phyloP scores from a whole-genome alignment of 2,797 vertebrate species.

The Sphenodon punctatus region DNA sequence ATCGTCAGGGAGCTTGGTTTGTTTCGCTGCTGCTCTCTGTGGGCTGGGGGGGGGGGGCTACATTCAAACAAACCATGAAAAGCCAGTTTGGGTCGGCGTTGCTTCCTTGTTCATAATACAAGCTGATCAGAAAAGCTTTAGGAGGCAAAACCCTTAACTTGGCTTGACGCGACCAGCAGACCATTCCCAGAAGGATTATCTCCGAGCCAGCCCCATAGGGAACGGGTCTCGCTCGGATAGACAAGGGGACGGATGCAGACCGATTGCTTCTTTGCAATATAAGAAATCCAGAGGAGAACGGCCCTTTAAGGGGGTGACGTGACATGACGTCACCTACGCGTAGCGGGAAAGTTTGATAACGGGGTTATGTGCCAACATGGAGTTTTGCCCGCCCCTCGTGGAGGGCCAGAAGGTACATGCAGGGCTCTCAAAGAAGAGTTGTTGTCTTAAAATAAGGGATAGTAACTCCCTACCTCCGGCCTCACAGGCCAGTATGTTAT shows the following conservation, averaged over 20 bases:
- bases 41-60: not conserved
- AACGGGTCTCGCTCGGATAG: not conserved
- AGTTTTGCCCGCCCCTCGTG: too few relatives aligned
- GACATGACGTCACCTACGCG: too few relatives aligned
- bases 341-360: too few relatives aligned
- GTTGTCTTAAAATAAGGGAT: too few relatives aligned
- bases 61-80: not conserved
- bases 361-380: too few relatives aligned
- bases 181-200: not conserved
- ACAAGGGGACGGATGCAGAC: not conserved
- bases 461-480: too few relatives aligned
- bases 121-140: not conserved
- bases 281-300: not conserved
- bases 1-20: not conserved
- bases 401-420: too few relatives aligned
- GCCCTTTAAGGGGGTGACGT: not conserved
- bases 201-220: not conserved
- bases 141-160: not conserved
- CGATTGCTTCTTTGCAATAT: not conserved
- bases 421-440: too few relatives aligned
- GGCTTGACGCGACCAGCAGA: not conserved
- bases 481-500: too few relatives aligned
- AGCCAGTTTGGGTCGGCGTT: not conserved
- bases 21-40: not conserved
- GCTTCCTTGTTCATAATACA: not conserved